phyloP scores from a whole-genome alignment of 2,888 invertebrate species.

The Pinctada fucata region DNA sequence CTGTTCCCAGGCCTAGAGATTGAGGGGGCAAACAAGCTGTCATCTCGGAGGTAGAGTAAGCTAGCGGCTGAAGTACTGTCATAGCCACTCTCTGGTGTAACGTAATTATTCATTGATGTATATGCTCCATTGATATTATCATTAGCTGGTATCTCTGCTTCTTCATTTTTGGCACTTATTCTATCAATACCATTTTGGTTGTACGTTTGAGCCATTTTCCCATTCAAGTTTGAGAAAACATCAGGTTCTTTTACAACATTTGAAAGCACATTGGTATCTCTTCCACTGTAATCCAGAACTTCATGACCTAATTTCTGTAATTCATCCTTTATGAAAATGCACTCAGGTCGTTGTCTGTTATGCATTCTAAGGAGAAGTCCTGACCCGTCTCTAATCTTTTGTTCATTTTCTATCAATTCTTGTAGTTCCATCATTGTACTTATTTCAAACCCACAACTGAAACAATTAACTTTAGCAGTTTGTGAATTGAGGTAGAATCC shows the following conservation, averaged over 20 bases:
- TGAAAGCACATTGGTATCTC: background rate
- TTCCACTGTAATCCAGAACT: background rate
- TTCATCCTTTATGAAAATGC: background rate
- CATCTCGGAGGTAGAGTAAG: background rate
- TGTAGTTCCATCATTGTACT: background rate
- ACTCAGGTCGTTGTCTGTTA: background rate
- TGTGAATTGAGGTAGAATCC: constrained; percentile 17
- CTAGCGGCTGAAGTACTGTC: background rate
- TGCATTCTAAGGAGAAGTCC: background rate
- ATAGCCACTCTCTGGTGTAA: background rate
- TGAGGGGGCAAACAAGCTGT: background rate
- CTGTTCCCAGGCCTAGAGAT: background rate
- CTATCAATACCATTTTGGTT: background rate
- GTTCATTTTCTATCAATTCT: background rate
- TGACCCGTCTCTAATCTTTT: background rate
- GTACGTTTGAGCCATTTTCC: background rate
- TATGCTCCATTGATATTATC: no score
- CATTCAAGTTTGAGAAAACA: background rate
- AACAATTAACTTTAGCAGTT: constrained; percentile 2
- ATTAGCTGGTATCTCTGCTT: no score
- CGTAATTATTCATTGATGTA: background rate
- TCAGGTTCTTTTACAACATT: background rate
- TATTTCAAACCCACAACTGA: background rate
- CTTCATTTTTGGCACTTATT: no score
- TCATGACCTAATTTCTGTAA: background rate